Percentiles rank a stretch among this genome's conserved stretches.
Conservation (phyloP, 2,113 vertebrate species). For the Hydropotes inermis region DNA sequence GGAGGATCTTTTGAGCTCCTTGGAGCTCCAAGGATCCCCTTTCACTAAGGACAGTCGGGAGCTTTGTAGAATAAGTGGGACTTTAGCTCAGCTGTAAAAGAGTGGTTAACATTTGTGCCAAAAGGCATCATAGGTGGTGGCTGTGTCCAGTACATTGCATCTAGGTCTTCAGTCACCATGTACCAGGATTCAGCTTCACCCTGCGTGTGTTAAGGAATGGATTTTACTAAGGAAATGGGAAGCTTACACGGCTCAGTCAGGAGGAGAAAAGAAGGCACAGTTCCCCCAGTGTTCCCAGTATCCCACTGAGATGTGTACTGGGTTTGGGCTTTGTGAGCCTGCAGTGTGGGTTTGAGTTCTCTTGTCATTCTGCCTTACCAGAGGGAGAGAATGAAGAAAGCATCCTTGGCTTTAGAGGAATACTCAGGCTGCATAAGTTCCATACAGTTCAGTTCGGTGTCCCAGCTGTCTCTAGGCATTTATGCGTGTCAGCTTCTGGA, state of each 20-base stretch:
- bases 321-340: neutral
- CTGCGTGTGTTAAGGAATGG: neutral
- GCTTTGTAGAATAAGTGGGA: neutral
- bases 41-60: neutral
- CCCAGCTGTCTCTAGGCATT: neutral
- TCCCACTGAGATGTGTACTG: accelerated
- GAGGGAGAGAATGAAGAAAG: neutral
- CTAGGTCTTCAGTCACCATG: neutral
- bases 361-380: neutral
- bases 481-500: neutral
- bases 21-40: neutral
- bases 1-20: no score
- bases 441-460: neutral
- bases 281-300: neutral
- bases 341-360: neutral
- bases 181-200: neutral
- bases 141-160: neutral
- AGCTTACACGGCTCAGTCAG: neutral
- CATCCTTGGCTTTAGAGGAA: neutral
- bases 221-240: neutral
- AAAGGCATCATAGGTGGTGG: neutral
- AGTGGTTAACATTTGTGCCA: neutral
- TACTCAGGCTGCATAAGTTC: neutral
- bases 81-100: neutral
- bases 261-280: neutral